These are phyloP conservation scores for Azorinus chamasolen DNA, from an alignment of 2,888 invertebrate species.

Conservation along the genomic window DNA sequence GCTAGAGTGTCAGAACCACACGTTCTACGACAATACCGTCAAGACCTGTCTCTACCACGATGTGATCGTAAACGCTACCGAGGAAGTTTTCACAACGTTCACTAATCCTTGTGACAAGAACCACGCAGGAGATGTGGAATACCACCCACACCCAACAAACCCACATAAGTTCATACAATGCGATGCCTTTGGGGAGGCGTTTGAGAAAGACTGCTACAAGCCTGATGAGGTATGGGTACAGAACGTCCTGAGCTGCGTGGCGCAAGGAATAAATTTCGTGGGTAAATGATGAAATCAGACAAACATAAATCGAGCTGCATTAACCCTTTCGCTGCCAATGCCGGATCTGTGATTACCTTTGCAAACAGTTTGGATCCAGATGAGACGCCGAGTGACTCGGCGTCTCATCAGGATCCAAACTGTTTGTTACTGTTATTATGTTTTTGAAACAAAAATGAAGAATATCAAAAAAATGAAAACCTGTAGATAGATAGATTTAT, in stretches of 20 bases:
- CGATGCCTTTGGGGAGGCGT: conserved; percentile 76
- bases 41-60: conserved; percentile 65
- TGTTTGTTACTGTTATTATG: no score
- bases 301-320: no score
- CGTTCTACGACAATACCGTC: conserved; percentile 61
- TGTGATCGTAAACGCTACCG: conserved; percentile 50
- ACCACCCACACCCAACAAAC: conserved; percentile 68
- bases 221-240: conserved; percentile 67
- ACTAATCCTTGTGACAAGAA: conserved; percentile 53
- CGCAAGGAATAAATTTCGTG: no score
- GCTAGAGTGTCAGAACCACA: conserved; percentile 56
- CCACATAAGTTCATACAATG: conserved; percentile 75
- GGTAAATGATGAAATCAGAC: no score
- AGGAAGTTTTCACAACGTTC: conserved; percentile 10
- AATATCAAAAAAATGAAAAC: no score
- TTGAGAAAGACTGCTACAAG: conserved; percentile 62
- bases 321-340: no score
- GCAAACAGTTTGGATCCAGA: no score
- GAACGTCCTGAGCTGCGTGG: conserved; percentile 65
- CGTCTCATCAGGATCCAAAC: no score
- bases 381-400: no score
- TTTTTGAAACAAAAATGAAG: no score
- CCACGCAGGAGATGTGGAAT: conserved; percentile 43
- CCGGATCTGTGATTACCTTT: no score
- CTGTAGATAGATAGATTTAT: no score